Evolutionary conservation across 2,113 vertebrate species (phyloP).

Genomic region (Oncorhynchus gorbuscha): DNA sequence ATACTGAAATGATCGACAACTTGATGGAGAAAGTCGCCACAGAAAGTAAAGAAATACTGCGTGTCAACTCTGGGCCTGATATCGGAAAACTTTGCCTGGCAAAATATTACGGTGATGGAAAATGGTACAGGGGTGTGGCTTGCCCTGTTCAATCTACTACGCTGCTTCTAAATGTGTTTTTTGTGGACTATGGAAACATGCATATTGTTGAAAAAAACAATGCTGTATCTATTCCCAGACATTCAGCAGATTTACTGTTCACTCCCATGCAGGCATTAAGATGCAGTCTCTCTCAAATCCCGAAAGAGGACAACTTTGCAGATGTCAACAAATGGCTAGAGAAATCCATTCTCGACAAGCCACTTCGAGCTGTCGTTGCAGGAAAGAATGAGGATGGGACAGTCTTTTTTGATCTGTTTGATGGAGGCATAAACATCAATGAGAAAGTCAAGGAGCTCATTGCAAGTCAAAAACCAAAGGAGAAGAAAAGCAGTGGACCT

Average conservation of each 20-base stretch:
- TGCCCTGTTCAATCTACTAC: slow-evolving; percentile 63
- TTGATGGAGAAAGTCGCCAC: slow-evolving; percentile 69
- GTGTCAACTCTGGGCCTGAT: slow-evolving; percentile 12
- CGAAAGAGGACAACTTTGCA: slow-evolving; percentile 59
- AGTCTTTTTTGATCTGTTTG: slow-evolving; percentile 80
- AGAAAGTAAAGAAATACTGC: slow-evolving; percentile 55
- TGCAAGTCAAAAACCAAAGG: slow-evolving; percentile 38
- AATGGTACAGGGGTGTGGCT: slow-evolving; percentile 80
- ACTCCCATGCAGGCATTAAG: slow-evolving; percentile 89
- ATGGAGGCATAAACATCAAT: slow-evolving; percentile 79
- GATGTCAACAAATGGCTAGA: slow-evolving; percentile 80
- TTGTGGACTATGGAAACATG: slow-evolving; percentile 91
- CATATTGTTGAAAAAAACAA: slow-evolving; percentile 73
- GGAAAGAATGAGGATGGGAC: slow-evolving; percentile 75
- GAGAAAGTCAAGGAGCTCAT: slow-evolving; percentile 79
- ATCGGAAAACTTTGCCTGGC: slow-evolving; percentile 75
- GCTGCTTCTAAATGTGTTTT: slow-evolving; percentile 74
- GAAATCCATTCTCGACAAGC: slow-evolving; percentile 70
- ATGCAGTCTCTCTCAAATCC: slow-evolving; percentile 75
- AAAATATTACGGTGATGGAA: slow-evolving; percentile 79
- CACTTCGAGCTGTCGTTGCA: slow-evolving; percentile 74
- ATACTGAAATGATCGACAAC: slow-evolving; percentile 68
- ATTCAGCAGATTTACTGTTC: slow-evolving; percentile 76
- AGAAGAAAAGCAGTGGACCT: slow-evolving; percentile 11
- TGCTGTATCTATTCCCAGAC: slow-evolving; percentile 76